These are phyloP conservation scores for Hybognathus amarus DNA, from an alignment of 2,797 vertebrate genomes.

Conservation along the genomic window DNA sequence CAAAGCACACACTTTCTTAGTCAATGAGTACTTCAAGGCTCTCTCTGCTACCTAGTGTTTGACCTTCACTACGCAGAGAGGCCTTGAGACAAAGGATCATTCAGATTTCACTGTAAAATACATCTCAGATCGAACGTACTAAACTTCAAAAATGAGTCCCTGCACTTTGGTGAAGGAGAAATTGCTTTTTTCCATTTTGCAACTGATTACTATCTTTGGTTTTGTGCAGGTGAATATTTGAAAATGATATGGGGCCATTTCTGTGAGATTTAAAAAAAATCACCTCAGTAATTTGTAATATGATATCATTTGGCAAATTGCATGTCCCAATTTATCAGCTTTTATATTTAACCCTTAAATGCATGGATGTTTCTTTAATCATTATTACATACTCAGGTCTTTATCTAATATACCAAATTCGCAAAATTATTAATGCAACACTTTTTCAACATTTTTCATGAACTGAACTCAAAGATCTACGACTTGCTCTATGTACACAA, in stretches of 20 bases:
- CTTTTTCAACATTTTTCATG: too few species aligned
- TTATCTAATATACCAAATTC: too few species aligned
- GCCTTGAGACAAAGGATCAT: constrained; percentile 81
- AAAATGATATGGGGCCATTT: not conserved
- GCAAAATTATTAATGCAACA: too few species aligned
- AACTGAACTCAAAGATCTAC: too few species aligned
- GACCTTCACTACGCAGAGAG: constrained; percentile 82
- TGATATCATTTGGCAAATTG: not conserved
- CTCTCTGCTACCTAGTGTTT: constrained; percentile 74
- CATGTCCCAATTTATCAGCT: not conserved
- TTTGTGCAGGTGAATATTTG: not conserved
- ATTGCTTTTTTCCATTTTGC: not conserved
- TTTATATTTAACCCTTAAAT: not conserved
- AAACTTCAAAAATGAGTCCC: constrained; percentile 30
- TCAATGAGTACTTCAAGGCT: constrained; percentile 85
- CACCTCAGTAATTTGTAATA: not conserved
- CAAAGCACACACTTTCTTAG: constrained; percentile 78
- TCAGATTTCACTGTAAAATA: constrained; percentile 76
- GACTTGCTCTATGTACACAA: too few species aligned
- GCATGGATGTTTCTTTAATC: too few species aligned
- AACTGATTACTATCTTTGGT: not conserved
- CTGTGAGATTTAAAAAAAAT: not conserved
- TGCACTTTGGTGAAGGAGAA: not conserved
- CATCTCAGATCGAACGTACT: not conserved
- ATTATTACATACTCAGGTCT: too few species aligned